Evolutionary conservation across 2,797 vertebrate species (phyloP), one percentile per base, ranked within the genome.

Genomic region (Cichlasoma orientale): DNA sequence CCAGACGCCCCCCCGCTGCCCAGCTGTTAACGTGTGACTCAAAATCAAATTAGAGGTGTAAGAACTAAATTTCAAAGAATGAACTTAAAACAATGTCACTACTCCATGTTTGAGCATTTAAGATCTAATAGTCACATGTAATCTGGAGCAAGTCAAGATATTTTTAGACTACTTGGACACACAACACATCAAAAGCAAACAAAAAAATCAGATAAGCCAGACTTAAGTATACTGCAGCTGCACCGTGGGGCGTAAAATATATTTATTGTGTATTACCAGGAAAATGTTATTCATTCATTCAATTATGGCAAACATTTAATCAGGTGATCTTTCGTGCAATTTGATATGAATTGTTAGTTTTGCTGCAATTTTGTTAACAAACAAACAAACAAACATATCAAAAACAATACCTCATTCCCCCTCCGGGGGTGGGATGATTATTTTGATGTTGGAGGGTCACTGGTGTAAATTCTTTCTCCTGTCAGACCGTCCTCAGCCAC

Each of bases 401-500:
- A 33, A 33, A 8, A 33, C 31, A 33, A 33, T 33, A 33, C 31
- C 3, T 10, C 36, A 36, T 36, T 11, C 9, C 9, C 36, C 36
- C 36, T 36, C 9, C 9, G 3, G 10, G 36, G 36, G 9, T 36
- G 36, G 36, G 36, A 11, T 47, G 8, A 56, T 38, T 11, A 21
- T 6, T 31, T 23, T 18, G 16, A 41, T 10, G 23, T 21, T 50
- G 1, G 23, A 72, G 18, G 12, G 6, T 77, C 4, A 83, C 57
- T 25, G 29, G 9, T 76, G 1, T 55, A 7, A 56, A 56, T 73
- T 6, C 7, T 73, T 79, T 57, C 18, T 88, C 78, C 47, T 38
- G 66, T 61, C 86, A 99, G 98, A 99, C 92, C 98, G 98, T 41
- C 98, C 98, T 82, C 96, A 97, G 82, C 97, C 97, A 89, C 98